Conservation (phyloP, 2,888 invertebrate genomes). For the Micropterix aruncella region DNA sequence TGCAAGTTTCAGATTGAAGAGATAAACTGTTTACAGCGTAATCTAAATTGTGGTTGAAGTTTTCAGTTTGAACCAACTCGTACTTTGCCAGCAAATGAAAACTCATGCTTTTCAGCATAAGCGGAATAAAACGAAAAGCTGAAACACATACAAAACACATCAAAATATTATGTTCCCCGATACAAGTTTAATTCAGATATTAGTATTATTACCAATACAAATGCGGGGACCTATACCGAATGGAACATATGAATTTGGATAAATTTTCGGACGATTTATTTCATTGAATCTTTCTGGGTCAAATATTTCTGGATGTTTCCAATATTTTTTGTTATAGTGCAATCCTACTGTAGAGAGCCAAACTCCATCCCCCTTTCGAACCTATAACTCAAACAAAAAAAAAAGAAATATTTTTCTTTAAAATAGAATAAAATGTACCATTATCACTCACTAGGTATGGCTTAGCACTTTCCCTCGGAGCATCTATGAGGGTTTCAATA, state of each 20-base stretch:
- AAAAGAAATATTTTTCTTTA: no score
- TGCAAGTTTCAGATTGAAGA: no score
- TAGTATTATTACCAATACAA: not conserved
- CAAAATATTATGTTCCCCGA: no score
- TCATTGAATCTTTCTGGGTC: not conserved
- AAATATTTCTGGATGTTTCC: not conserved
- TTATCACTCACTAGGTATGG: not conserved
- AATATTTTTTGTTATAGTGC: not conserved
- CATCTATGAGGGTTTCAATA: not conserved
- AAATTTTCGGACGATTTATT: not conserved
- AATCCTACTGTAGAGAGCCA: not conserved
- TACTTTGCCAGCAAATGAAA: not conserved
- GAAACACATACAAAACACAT: no score
- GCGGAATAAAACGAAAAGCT: not conserved
- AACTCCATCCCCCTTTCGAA: not conserved
- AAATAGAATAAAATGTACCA: no score
- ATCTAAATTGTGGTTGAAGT: not conserved
- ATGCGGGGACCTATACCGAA: not conserved
- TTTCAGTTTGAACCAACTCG: not conserved
- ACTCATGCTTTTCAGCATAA: not conserved
- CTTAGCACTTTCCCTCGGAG: not conserved
- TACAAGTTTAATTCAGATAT: no score
- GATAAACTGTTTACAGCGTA: no score
- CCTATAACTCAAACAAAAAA: no score
- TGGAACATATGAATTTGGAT: not conserved